Percentiles rank a stretch among this genome's conserved stretches.
Conservation (phyloP, 2,888 invertebrate genomes). For the Caenorhabditis becei region DNA sequence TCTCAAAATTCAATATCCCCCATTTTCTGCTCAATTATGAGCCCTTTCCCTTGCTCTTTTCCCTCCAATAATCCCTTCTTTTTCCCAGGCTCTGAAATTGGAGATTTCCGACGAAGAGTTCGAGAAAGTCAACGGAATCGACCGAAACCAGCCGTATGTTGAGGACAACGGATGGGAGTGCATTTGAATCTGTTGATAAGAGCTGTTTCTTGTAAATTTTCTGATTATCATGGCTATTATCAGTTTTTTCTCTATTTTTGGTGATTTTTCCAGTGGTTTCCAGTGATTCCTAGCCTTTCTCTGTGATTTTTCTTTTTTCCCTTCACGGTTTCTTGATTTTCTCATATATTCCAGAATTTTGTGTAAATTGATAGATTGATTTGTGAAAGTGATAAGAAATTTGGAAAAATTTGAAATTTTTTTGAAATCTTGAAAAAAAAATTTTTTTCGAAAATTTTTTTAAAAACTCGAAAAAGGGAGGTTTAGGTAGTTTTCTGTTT, state of each 20-base stretch:
- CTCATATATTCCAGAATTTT: too few species aligned
- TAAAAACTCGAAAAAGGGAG: neutral
- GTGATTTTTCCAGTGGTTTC: too few species aligned
- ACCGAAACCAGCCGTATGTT: slow-evolving; percentile 70
- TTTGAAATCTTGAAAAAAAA: neutral
- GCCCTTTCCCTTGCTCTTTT: too few species aligned
- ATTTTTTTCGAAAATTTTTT: slow-evolving; percentile 11
- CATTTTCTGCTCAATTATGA: slow-evolving; percentile 3
- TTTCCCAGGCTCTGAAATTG: slow-evolving; percentile 37
- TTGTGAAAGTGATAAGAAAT: too few species aligned
- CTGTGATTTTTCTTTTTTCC: too few species aligned
- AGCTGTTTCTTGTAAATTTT: too few species aligned
- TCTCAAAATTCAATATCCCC: neutral
- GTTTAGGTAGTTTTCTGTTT: neutral
- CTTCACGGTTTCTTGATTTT: too few species aligned
- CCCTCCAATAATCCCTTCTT: neutral
- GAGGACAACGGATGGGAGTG: slow-evolving; percentile 71
- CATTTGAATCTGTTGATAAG: slow-evolving; percentile 4
- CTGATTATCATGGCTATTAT: too few species aligned
- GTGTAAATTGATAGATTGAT: too few species aligned
- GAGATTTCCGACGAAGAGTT: slow-evolving; percentile 66
- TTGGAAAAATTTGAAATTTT: neutral
- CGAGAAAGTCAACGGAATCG: slow-evolving; percentile 58
- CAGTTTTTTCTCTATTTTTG: neutral
- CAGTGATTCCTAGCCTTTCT: too few species aligned